These are phyloP conservation scores for Gavialis gangeticus DNA, from an alignment of 2,113 vertebrate species.

Conservation along the genomic window DNA sequence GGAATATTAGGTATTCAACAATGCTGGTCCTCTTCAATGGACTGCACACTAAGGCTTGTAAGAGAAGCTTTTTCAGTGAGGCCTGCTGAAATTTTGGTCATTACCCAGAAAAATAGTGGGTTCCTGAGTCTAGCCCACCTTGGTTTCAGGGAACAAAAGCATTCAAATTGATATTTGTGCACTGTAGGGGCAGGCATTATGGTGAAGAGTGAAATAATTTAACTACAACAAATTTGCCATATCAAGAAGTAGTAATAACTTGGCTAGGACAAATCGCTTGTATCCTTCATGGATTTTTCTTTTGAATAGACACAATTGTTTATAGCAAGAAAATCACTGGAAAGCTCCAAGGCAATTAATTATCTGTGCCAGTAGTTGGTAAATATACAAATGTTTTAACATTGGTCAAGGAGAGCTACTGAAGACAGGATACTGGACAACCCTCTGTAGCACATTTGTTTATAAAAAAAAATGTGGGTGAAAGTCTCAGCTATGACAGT, in stretches of 20 bases:
- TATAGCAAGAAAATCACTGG: background rate
- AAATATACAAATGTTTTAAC: slow-evolving; percentile 17
- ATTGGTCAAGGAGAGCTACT: background rate
- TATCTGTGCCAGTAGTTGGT: background rate
- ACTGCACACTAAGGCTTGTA: background rate
- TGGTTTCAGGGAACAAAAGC: background rate
- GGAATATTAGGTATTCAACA: background rate
- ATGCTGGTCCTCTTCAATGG: background rate
- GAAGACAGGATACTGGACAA: slow-evolving; percentile 8
- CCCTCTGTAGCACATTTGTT: background rate
- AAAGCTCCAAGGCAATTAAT: background rate
- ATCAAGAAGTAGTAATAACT: background rate
- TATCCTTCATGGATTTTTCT: background rate
- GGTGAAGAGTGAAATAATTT: background rate
- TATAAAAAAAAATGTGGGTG: background rate
- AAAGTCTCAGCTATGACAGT: background rate
- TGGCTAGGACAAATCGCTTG: background rate
- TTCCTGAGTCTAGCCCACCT: background rate
- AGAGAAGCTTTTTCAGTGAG: background rate
- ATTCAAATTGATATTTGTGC: background rate
- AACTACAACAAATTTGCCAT: background rate
- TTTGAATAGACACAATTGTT: background rate
- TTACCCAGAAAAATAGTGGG: background rate
- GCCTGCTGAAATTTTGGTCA: background rate
- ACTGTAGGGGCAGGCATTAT: background rate